phyloP scores from a whole-genome alignment of 1,140 invertebrate genomes.

The Drosophila pseudoananassae region DNA sequence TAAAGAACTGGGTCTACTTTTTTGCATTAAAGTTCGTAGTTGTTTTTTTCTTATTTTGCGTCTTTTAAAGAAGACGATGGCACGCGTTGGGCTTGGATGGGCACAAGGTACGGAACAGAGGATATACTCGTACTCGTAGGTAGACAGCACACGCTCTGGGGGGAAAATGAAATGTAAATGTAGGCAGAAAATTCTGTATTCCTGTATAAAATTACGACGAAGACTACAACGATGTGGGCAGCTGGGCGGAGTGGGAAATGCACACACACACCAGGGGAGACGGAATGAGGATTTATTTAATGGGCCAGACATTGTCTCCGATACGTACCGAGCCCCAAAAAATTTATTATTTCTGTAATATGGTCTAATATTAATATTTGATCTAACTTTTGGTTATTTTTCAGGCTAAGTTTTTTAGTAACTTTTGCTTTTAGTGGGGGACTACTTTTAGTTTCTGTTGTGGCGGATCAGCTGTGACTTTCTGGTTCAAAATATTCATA shows the following conservation, averaged over 20 bases:
- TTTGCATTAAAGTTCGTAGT: background rate
- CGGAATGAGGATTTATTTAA: constrained; percentile 20
- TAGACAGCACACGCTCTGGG: background rate
- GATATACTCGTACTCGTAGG: constrained; percentile 10
- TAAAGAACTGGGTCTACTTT: too few relatives aligned
- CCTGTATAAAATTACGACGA: constrained; percentile 27
- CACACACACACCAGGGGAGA: background rate
- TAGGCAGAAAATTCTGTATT: constrained; percentile 48
- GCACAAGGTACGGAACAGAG: background rate
- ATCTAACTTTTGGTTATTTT: background rate
- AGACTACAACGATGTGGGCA: background rate
- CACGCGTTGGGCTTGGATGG: constrained; percentile 42
- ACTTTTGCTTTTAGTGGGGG: background rate
- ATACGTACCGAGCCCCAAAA: background rate
- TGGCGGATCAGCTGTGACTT: constrained; percentile 4
- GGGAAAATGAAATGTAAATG: constrained; percentile 44
- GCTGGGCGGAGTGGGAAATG: constrained; percentile 12
- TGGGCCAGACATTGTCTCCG: constrained; percentile 1
- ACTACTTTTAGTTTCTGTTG: constrained; percentile 23
- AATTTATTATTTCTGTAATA: background rate
- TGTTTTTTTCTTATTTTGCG: constrained; percentile 14
- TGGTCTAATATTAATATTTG: background rate
- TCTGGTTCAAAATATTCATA: constrained; percentile 13
- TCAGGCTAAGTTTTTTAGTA: background rate
- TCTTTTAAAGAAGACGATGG: constrained; percentile 34